Evolutionary conservation across 2,797 vertebrate genomes (phyloP).

Genomic region (Kryptopterus vitreolus): DNA sequence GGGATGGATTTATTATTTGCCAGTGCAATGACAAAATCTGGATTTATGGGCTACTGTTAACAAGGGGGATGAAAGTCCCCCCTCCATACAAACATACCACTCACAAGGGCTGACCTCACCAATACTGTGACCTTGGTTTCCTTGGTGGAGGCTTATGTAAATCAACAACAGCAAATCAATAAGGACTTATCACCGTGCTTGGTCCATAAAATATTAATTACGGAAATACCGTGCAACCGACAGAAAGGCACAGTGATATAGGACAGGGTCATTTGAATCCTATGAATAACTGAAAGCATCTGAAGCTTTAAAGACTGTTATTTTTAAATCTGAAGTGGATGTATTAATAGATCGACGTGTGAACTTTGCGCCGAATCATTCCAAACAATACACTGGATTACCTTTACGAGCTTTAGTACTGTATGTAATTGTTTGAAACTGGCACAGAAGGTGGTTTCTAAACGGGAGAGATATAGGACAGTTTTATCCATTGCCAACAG

Average conservation of each 20-base stretch:
- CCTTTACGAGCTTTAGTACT: slow-evolving; percentile 3
- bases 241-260: slow-evolving; percentile 18
- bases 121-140: slow-evolving; percentile 45
- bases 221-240: slow-evolving; percentile 35
- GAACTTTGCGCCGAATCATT: slow-evolving; percentile 19
- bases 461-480: slow-evolving; percentile 20
- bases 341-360: slow-evolving; percentile 31
- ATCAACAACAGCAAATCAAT: slow-evolving; percentile 53
- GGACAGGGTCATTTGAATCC: slow-evolving; percentile 15
- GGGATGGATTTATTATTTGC: slow-evolving; percentile 20
- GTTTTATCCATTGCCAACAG: slow-evolving; percentile 11
- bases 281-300: slow-evolving; percentile 23
- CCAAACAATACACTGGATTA: slow-evolving; percentile 15
- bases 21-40: slow-evolving; percentile 13
- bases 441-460: slow-evolving; percentile 13
- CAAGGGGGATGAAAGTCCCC: slow-evolving; percentile 39
- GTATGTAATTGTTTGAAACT: not conserved
- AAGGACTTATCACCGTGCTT: slow-evolving; percentile 44
- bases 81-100: not conserved
- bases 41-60: slow-evolving; percentile 46
- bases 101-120: slow-evolving; percentile 41
- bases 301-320: slow-evolving; percentile 37
- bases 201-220: slow-evolving; percentile 50
- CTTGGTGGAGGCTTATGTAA: slow-evolving; percentile 49
- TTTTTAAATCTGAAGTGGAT: slow-evolving; percentile 37